Base-by-base conservation (phyloP, 2,113 vertebrate species). In the Otis tarda region DNA sequence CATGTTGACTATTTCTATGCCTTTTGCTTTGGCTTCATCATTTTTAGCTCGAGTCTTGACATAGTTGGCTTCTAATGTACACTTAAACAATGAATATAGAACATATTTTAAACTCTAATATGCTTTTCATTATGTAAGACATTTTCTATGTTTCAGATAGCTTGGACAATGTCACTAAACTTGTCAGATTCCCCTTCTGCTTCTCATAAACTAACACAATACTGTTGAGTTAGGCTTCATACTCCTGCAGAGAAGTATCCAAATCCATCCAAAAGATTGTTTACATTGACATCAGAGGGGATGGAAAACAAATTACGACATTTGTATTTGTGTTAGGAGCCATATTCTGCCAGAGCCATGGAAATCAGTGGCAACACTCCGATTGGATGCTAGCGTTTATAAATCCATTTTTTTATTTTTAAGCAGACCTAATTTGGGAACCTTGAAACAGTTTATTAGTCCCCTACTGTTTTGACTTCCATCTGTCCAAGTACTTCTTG, bases 281-380 rank as follows among this genome's bases (percentile, higher is more conserved):
- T 97, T 97, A 92, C 89, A 61, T 87, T 94, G 69, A 93, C 88
- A 90, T 94, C 86, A 92, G 90, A 96, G 52, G n/a, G 33, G 24
- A 73, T 65, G 83, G 80, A 87, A 96, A 96, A 95, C 76, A 97
- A 96, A 92, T 96, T 30, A 76, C 13, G 15, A 86, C 86, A 87
- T 92, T 92, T 96, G 65, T 94, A 45, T 94, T 93, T 85, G 79
- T 78, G 39, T 49, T 90, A 45, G 79, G 53, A 95, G 90, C 56
- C 94, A 93, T 73, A 95, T 50, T 71, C 73, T 35, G 56, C 93
- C 80, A 91, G 83, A 94, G 87, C 81, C 80, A 53, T 33, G n/a
- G 92, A 93, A 94, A 78, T 95, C 80, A 50, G 90, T 75, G 65
- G 59, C 76, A 91, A 78, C 43, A 25, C 68, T 90, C 76, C 1